Base-by-base conservation (phyloP, 2,797 vertebrate genomes). In the Erpetoichthys calabaricus region DNA sequence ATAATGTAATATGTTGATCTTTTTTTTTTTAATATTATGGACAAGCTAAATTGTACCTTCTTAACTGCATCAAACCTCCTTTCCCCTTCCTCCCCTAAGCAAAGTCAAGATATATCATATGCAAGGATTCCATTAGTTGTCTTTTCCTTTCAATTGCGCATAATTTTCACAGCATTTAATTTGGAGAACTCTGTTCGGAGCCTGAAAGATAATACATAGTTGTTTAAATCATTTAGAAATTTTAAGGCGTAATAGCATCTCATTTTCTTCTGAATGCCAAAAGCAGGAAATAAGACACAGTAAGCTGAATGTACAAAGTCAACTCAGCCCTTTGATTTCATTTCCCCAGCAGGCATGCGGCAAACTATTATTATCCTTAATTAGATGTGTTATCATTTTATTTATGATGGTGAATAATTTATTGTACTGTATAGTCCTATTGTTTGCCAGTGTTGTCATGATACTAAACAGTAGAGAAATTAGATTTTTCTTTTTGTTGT, bases 301-400 rank as follows among this genome's bases (percentile, higher is more conserved):
- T 79, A 66, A 5, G 63, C 50, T 51, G 41, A 51, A 51, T 8
- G 4, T 54, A 41, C 54, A 43, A 41, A 54, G 41, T 54, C 8
- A 54, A 71, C 63, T 63, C 60, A 59, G 70, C 72, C 72, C 75
- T 78, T 25, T 66, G 70, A 79, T 67, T 63, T 69, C 45, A 63
- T 54, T 54, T 43, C 72, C 77, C 81, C 77, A 66, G 64, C 66
- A 10, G 78, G 76, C 72, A 68, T 66, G 66, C 72, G 72, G 63
- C 77, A 67, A 61, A 73, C 74, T 72, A 73, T 78, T 73, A 72
- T 72, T 82, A 73, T 68, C 74, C 69, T 76, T 79, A 80, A 81
- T 81, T 82, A 80, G 76, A 75, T 70, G 76, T 79, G 74, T 71
- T 72, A 74, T 79, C 76, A 75, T 80, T 73, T 70, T 79, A 76